These are phyloP conservation scores for Martes martes DNA, from an alignment of 2,113 vertebrate genomes.

Conservation along the genomic window DNA sequence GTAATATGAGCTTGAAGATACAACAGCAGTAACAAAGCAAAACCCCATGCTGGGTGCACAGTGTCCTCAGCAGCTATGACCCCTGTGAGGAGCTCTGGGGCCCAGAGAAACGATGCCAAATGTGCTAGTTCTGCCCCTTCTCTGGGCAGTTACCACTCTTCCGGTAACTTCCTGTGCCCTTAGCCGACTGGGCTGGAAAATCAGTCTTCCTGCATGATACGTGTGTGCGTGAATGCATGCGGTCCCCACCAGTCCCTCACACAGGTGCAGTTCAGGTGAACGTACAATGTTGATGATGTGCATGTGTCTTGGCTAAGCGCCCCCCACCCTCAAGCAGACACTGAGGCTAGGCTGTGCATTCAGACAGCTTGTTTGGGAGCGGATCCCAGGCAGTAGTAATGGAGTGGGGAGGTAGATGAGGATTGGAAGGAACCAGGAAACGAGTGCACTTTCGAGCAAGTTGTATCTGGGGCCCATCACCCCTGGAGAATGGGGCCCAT, in stretches of 20 bases:
- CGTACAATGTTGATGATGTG: neutral
- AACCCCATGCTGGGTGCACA: accelerated
- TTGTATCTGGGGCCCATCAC: neutral
- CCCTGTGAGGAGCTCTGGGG: neutral
- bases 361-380: neutral
- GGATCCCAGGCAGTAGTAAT: neutral
- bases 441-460: neutral
- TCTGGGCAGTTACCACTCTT: neutral
- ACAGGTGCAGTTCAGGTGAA: neutral
- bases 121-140: neutral
- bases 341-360: neutral
- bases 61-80: neutral
- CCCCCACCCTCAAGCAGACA: neutral
- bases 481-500: neutral
- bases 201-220: neutral
- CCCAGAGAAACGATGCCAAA: neutral
- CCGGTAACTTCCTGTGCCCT: neutral
- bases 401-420: neutral
- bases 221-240: accelerated
- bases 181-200: neutral
- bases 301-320: neutral
- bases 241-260: too few relatives aligned
- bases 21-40: neutral
- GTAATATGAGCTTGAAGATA: neutral
- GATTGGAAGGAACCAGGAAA: neutral